Evolutionary conservation across 53 echinoderm and acorn worm genomes (phyloP), one percentile per base, ranked within the genome.

Genomic region (Apostichopus leukothele): DNA sequence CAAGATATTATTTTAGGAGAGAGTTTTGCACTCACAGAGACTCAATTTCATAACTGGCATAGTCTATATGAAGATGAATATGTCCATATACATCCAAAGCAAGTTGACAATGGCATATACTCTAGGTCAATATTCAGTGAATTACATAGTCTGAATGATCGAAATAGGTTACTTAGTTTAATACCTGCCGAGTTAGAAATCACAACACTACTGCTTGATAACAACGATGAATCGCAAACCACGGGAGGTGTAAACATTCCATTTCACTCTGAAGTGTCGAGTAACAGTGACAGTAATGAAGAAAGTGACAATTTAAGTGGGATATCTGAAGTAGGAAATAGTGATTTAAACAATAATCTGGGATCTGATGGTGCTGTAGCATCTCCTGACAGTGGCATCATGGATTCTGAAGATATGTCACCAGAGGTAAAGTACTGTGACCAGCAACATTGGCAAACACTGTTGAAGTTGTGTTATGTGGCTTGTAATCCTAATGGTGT

Each of bases 41-140:
- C 97, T 5, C 92, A 95, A 71, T 95, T 97, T 83, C 97, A 97
- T 88, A 95, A 95, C 86, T 89, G 94, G 88, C 95, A 92, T 86
- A 96, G 94, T 89, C 78, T 93, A 12, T 83, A 88, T 16, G 93
- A 93, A 27, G 93, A 91, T 26, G 90, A 89, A 14, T 84, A 83
- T 76, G 91, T 86, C 76, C 89, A 90, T 86, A 76, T 90, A 19
- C 91, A 93, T 75, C 89, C 93, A 78, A 96, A 94, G 76, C 86
- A 90, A 67, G 75, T 92, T 9, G 91, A 94, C 88, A 76, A 89
- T 52, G 91, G 90, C 83, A 71, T 83, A 39, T 89, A 90, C 60
- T 53, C 83, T 53, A 79, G 78, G 50, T 93, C 93, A 7, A 87
- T 55, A 22, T 92, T 95, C 73, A 74, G 90, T 68, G 96, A 96